Conservation (phyloP, 2,888 invertebrate genomes). For the Sinopyrophorus schimmeli region DNA sequence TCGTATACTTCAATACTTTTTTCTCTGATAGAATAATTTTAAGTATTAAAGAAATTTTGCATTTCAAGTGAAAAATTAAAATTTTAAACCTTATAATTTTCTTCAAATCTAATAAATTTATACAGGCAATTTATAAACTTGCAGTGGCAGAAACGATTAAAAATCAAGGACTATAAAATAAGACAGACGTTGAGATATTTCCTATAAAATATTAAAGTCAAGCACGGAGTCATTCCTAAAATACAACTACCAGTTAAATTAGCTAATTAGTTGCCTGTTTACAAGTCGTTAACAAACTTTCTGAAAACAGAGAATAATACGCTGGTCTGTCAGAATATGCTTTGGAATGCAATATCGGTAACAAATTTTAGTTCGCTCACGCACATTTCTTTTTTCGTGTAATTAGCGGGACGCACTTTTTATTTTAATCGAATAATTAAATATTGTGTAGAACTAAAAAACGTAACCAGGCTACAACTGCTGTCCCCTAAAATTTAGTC, state of each 20-base stretch:
- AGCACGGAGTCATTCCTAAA: slow-evolving; percentile 22
- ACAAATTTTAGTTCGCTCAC: slow-evolving; percentile 18
- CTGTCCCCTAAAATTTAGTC: too few species aligned
- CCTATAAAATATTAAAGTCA: slow-evolving; percentile 14
- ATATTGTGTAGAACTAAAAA: too few species aligned
- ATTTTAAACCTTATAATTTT: too few species aligned
- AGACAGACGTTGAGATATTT: slow-evolving; percentile 12
- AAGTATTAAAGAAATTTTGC: too few species aligned
- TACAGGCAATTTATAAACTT: too few species aligned
- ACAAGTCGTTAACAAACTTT: slow-evolving; percentile 43
- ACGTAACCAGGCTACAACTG: too few species aligned
- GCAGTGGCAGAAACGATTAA: slow-evolving; percentile 8
- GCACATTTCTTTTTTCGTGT: slow-evolving; percentile 11
- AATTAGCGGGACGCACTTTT: slow-evolving; percentile 12
- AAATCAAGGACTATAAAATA: slow-evolving; percentile 7
- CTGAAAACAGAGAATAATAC: slow-evolving; percentile 22
- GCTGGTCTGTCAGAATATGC: slow-evolving; percentile 27
- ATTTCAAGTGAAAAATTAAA: too few species aligned
- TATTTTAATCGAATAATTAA: too few species aligned
- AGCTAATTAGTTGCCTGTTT: slow-evolving; percentile 47
- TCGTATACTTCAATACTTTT: too few species aligned
- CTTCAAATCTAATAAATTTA: too few species aligned
- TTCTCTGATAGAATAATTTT: too few species aligned
- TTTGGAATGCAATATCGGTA: slow-evolving; percentile 26
- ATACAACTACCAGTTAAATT: slow-evolving; percentile 35